Conservation (phyloP, 2,888 invertebrate genomes). For the Dolomedes plantarius region DNA sequence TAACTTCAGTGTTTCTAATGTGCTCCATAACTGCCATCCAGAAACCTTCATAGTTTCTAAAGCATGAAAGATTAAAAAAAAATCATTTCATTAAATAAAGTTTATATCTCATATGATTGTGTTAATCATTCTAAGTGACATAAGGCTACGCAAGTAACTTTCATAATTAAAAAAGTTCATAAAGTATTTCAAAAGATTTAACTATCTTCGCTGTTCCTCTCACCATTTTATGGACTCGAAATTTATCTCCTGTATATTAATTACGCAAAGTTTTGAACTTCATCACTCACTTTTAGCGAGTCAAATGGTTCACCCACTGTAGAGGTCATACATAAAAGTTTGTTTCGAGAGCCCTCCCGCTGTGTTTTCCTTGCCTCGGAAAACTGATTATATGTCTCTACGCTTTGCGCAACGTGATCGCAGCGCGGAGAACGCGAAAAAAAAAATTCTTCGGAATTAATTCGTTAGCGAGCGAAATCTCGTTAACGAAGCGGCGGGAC, state of each 20-base stretch:
- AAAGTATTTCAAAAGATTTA: neutral
- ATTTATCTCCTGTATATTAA: neutral
- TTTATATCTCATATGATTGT: too few species aligned
- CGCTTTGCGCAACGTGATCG: neutral
- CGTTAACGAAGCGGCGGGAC: constrained; percentile 35
- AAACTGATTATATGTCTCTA: neutral
- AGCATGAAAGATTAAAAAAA: too few species aligned
- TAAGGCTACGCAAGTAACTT: too few species aligned
- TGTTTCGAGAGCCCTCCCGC: neutral
- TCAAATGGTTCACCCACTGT: neutral
- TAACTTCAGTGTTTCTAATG: too few species aligned
- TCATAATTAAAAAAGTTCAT: too few species aligned
- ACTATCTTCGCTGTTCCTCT: neutral
- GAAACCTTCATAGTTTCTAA: too few species aligned
- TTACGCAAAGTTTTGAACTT: neutral
- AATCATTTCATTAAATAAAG: too few species aligned
- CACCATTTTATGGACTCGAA: neutral
- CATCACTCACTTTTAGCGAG: neutral
- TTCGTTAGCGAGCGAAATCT: constrained; percentile 60
- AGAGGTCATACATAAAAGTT: constrained; percentile 2
- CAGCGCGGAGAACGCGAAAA: neutral
- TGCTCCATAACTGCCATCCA: too few species aligned
- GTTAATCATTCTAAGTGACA: too few species aligned
- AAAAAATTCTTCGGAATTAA: constrained; percentile 37
- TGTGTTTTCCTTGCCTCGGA: neutral